Percentiles rank a stretch among this genome's conserved stretches.
Evolutionary conservation across 2,797 vertebrate species (phyloP).

Genomic region (Labeo calbasu): DNA sequence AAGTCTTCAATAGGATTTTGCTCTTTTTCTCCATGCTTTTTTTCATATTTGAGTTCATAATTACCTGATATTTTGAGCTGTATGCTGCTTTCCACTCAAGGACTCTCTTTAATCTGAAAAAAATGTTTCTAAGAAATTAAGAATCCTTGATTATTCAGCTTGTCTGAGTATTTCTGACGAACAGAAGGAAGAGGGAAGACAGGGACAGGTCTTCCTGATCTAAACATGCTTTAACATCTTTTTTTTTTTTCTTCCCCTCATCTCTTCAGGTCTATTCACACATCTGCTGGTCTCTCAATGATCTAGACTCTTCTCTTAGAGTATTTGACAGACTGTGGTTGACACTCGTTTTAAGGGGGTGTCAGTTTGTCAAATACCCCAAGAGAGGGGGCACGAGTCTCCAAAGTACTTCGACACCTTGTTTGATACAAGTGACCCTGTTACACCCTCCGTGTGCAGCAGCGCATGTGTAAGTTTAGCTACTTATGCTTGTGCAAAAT

Average conservation of each 20-base stretch:
- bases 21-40: no score
- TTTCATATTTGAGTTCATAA: background rate
- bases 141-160: background rate
- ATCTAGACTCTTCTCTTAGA: conserved; percentile 87
- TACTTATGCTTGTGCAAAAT: background rate
- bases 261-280: conserved; percentile 54
- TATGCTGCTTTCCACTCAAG: background rate
- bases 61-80: background rate
- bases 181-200: background rate
- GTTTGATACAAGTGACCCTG: background rate
- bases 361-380: conserved; percentile 99
- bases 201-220: background rate
- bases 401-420: conserved; percentile 6
- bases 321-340: conserved; percentile 99
- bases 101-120: background rate
- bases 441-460: background rate
- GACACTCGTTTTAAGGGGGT: conserved; percentile 95
- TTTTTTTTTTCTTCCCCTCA: conserved; percentile 19
- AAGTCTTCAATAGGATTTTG: background rate
- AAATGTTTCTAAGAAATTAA: background rate
- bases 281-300: conserved; percentile 7
- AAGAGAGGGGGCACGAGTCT: conserved; percentile 90
- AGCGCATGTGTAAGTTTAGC: background rate
- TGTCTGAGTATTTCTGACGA: background rate
- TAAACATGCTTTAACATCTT: background rate